phyloP scores from a whole-genome alignment of 2,113 vertebrate species.

The Fregetta grallaria region DNA sequence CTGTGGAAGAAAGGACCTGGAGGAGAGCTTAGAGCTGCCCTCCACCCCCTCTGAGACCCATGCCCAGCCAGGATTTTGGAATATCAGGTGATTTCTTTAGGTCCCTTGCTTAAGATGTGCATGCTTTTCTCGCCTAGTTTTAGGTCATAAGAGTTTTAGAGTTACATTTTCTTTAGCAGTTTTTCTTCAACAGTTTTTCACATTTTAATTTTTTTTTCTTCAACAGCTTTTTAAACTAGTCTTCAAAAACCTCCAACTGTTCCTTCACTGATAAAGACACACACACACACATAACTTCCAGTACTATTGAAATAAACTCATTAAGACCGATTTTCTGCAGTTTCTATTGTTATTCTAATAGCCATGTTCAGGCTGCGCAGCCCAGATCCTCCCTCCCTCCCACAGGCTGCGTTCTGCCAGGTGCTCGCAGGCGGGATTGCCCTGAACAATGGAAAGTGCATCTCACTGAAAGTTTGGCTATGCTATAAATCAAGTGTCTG shows the following conservation, averaged over 20 bases:
- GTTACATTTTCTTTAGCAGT: too few relatives aligned
- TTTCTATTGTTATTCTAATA: slow-evolving; percentile 16
- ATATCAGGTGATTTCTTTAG: too few relatives aligned
- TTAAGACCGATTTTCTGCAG: background rate
- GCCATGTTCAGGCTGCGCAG: background rate
- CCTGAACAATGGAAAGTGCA: background rate
- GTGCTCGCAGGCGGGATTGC: background rate
- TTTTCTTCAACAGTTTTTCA: background rate
- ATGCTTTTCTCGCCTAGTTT: too few relatives aligned
- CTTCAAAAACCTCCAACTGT: background rate
- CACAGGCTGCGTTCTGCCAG: background rate
- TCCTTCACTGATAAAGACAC: background rate
- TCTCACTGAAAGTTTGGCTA: background rate
- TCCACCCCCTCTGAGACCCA: too few relatives aligned
- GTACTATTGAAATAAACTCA: background rate
- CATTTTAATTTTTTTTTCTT: background rate
- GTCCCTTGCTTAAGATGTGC: too few relatives aligned
- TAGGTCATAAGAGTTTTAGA: too few relatives aligned
- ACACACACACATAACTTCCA: background rate
- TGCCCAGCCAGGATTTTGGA: too few relatives aligned
- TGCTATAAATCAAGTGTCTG: background rate
- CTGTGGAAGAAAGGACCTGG: too few relatives aligned
- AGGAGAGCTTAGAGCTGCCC: too few relatives aligned
- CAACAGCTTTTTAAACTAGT: background rate
- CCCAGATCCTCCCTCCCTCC: background rate